A percentile compares a stretch with the other conserved stretches of the same genome.
Evolutionary conservation across 2,113 vertebrate species (phyloP).

Genomic region (Paratilapia polleni): DNA sequence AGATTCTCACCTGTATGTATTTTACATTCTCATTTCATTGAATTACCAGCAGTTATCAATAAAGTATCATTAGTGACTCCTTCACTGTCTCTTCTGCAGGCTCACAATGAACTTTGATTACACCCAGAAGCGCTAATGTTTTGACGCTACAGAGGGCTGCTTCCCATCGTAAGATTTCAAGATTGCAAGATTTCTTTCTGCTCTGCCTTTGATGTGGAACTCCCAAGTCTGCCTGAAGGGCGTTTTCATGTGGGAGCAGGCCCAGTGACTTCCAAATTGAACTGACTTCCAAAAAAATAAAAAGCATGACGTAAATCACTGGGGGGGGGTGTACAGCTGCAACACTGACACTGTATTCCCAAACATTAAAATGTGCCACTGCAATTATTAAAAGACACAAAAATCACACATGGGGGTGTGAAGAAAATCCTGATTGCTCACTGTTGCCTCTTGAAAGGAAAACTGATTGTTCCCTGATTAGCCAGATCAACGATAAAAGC

Average conservation of each 20-base stretch:
- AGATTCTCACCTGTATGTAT: not conserved
- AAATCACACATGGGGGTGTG: not conserved
- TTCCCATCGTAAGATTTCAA: conserved; percentile 51
- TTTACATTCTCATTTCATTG: not conserved
- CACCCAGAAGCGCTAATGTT: conserved; percentile 36
- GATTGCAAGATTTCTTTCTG: conserved; percentile 53
- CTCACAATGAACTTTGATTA: conserved; percentile 56
- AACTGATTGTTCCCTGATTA: conserved; percentile 55
- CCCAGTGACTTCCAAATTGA: conserved; percentile 45
- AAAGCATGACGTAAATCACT: conserved; percentile 8
- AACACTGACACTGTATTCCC: conserved; percentile 25
- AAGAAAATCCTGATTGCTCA: conserved; percentile 32
- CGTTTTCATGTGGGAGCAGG: conserved; percentile 45
- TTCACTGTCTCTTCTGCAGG: not conserved
- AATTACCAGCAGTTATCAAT: conserved; percentile 6
- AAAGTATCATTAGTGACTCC: conserved; percentile 1
- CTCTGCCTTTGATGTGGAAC: conserved; percentile 63
- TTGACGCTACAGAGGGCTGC: conserved; percentile 25
- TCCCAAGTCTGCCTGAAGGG: conserved; percentile 49
- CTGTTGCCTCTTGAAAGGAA: conserved; percentile 40
- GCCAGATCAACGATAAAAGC: conserved; percentile 39
- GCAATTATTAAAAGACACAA: conserved; percentile 11
- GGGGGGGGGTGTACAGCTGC: not conserved
- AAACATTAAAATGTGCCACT: conserved; percentile 4
- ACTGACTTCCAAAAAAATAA: not conserved